Evolutionary conservation across 2,113 vertebrate species (phyloP).

Genomic region (Tychaedon coryphoeus): DNA sequence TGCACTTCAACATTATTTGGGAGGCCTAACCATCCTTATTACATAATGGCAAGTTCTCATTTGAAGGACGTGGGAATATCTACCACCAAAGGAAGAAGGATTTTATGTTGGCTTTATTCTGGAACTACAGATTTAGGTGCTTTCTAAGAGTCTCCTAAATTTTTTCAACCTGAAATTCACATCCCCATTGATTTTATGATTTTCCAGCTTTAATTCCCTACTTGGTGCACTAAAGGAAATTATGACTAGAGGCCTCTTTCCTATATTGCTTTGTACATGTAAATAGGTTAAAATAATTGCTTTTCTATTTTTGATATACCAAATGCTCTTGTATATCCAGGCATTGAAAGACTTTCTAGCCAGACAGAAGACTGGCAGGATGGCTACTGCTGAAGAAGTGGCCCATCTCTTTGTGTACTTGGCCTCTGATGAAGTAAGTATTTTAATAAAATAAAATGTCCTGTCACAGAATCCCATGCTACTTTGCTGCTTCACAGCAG

Average conservation of each 20-base stretch:
- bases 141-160: background rate
- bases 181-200: background rate
- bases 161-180: background rate
- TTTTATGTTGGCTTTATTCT: background rate
- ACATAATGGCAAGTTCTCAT: background rate
- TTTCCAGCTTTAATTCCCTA: background rate
- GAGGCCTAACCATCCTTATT: background rate
- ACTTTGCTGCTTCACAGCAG: background rate
- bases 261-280: background rate
- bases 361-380: conserved; percentile 88
- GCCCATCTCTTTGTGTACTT: conserved; percentile 90
- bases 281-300: background rate
- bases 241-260: background rate
- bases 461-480: background rate
- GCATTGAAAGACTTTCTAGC: conserved; percentile 87
- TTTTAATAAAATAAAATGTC: background rate
- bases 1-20: background rate
- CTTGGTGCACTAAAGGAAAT: background rate
- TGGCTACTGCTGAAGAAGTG: conserved; percentile 91
- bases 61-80: background rate
- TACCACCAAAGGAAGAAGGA: background rate
- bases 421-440: conserved; percentile 92
- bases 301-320: background rate
- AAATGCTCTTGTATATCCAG: conserved; percentile 59
- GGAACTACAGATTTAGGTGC: background rate